phyloP scores from a whole-genome alignment of 2,797 vertebrate species.

The Phrynocephalus forsythii region DNA sequence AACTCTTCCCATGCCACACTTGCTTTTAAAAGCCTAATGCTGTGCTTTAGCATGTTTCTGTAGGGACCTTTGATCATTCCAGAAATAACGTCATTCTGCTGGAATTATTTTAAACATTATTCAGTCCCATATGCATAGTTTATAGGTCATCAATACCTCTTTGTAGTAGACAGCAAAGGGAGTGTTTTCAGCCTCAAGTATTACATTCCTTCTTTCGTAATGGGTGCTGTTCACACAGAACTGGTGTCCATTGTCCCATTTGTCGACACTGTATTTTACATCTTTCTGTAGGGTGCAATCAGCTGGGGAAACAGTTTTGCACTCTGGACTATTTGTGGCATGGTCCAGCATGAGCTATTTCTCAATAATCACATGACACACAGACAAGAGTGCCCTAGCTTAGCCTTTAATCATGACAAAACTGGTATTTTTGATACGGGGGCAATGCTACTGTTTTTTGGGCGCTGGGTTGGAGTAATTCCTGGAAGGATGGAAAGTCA shows the following conservation, averaged over 20 bases:
- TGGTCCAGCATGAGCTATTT: no score
- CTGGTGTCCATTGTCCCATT: background rate
- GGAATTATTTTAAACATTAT: constrained; percentile 40
- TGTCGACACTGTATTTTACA: background rate
- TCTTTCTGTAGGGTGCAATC: background rate
- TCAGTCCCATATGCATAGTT: constrained; percentile 35
- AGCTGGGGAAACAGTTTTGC: no score
- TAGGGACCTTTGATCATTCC: background rate
- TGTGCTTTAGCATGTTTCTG: background rate
- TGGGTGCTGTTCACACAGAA: constrained; percentile 27
- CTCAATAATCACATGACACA: no score
- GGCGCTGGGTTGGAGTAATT: no score
- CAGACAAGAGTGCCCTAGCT: no score
- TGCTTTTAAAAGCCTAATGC: background rate
- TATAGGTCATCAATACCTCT: background rate
- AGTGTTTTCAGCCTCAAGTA: background rate
- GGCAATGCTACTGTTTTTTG: no score
- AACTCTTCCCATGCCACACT: background rate
- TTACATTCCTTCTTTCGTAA: constrained; percentile 5
- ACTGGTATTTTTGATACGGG: no score
- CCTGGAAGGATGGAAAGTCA: no score
- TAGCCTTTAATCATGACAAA: no score
- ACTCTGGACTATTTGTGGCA: no score
- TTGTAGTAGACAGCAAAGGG: background rate
- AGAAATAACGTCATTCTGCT: constrained; percentile 7